Percentiles rank a stretch among this genome's conserved stretches.
These are phyloP conservation scores for Sinocyclocheilus anophthalmus DNA, from an alignment of 2,113 vertebrate genomes.

Conservation along the genomic window DNA sequence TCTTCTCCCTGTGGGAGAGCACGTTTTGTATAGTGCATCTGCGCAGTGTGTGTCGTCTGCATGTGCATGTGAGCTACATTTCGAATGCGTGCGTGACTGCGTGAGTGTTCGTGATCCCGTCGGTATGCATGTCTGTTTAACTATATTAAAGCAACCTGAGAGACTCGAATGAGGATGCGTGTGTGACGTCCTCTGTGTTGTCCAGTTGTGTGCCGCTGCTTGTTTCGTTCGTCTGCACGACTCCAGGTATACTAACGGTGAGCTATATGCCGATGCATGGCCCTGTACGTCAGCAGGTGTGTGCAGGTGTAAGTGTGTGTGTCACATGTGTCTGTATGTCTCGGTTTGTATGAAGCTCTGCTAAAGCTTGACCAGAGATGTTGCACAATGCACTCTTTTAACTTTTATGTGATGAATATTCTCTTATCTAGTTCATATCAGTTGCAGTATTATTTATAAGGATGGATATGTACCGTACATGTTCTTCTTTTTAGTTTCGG, in stretches of 20 bases:
- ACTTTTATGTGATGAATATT: conserved; percentile 67
- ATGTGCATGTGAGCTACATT: conserved; percentile 46
- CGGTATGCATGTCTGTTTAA: conserved; percentile 53
- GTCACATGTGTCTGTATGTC: conserved; percentile 23
- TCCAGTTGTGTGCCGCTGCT: conserved; percentile 53
- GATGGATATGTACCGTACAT: conserved; percentile 58
- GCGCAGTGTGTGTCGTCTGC: conserved; percentile 51
- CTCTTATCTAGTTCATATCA: conserved; percentile 62
- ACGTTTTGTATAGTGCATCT: conserved; percentile 56
- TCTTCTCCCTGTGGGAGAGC: conserved; percentile 82
- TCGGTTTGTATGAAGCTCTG: conserved; percentile 54
- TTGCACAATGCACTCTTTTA: conserved; percentile 73
- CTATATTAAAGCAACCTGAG: conserved; percentile 21
- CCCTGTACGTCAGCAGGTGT: conserved; percentile 63
- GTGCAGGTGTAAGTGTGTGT: conserved; percentile 51
- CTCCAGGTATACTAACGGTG: conserved; percentile 71
- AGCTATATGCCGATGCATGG: conserved; percentile 82
- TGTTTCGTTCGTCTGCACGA: conserved; percentile 73
- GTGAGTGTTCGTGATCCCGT: conserved; percentile 51
- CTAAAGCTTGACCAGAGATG: conserved; percentile 69
- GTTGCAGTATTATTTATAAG: conserved; percentile 61
- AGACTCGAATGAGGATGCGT: conserved; percentile 26
- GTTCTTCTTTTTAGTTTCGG: conserved; percentile 48
- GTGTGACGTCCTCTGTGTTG: conserved; percentile 50
- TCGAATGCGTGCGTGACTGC: conserved; percentile 41